These are phyloP conservation scores for Hirundichthys speculiger DNA, from an alignment of 2,113 vertebrate genomes.

Conservation along the genomic window DNA sequence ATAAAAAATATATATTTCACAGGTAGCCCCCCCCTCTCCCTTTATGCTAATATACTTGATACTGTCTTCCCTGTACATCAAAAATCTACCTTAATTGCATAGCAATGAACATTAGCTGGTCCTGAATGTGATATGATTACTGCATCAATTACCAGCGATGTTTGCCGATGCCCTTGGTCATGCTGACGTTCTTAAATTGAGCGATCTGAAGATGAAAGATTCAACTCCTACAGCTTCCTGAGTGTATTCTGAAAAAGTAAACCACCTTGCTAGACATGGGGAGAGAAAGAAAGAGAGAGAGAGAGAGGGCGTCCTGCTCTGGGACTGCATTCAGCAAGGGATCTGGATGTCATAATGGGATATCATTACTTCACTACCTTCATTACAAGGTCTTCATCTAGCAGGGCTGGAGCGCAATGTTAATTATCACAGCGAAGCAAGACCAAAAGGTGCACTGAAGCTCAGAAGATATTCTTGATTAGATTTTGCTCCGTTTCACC, in stretches of 20 bases:
- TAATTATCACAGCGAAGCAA: conserved; percentile 70
- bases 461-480: conserved; percentile 66
- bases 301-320: conserved; percentile 28
- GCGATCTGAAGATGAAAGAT: conserved; percentile 53
- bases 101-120: conserved; percentile 57
- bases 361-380: conserved; percentile 80
- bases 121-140: conserved; percentile 62
- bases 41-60: conserved; percentile 28
- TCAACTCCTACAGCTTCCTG: conserved; percentile 19
- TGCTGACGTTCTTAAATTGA: conserved; percentile 65
- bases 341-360: conserved; percentile 79
- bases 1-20: not conserved
- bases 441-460: conserved; percentile 49
- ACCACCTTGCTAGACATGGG: conserved; percentile 11
- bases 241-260: conserved; percentile 55
- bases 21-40: no score
- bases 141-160: conserved; percentile 60
- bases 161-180: conserved; percentile 65
- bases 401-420: conserved; percentile 65
- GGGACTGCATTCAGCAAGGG: conserved; percentile 67
- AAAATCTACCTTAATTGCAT: conserved; percentile 58
- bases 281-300: conserved; percentile 8
- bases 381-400: conserved; percentile 79
- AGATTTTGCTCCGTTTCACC: conserved; percentile 44
- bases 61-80: conserved; percentile 40